Conservation (phyloP, 2,113 vertebrate species). For the Pseudolaguvia tuberculata region DNA sequence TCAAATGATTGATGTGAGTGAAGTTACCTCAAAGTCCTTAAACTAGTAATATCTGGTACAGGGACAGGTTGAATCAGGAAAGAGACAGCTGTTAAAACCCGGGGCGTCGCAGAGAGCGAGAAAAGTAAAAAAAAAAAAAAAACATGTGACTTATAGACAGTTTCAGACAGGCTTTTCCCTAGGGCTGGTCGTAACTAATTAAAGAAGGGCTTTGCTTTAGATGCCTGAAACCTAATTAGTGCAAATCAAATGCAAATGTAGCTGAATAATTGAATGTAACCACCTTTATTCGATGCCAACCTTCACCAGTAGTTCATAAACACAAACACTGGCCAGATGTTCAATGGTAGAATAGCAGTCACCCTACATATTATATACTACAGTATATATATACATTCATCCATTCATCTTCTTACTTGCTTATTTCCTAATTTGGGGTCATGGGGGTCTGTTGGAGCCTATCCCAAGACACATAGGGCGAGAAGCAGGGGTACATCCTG, state of each 20-base stretch:
- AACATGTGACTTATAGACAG: conserved; percentile 18
- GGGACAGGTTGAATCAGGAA: conserved; percentile 5
- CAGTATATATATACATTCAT: too few relatives aligned
- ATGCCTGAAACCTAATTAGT: conserved; percentile 59
- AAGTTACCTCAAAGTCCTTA: not conserved
- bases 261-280: not conserved
- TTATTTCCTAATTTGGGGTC: too few relatives aligned
- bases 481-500: too few relatives aligned
- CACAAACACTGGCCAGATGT: conserved; percentile 8
- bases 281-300: not conserved
- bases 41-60: not conserved
- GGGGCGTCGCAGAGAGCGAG: not conserved
- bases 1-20: conserved; percentile 1
- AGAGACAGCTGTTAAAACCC: not conserved
- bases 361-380: too few relatives aligned
- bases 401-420: too few relatives aligned
- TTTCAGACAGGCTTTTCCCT: conserved; percentile 28
- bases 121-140: not conserved
- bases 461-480: too few relatives aligned
- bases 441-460: too few relatives aligned
- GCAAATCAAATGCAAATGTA: conserved; percentile 38
- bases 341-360: too few relatives aligned
- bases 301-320: conserved; percentile 43
- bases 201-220: conserved; percentile 43
- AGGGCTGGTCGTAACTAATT: conserved; percentile 57